Evolutionary conservation across 2,797 vertebrate genomes (phyloP).

Genomic region (Clarias laeviceps): DNA sequence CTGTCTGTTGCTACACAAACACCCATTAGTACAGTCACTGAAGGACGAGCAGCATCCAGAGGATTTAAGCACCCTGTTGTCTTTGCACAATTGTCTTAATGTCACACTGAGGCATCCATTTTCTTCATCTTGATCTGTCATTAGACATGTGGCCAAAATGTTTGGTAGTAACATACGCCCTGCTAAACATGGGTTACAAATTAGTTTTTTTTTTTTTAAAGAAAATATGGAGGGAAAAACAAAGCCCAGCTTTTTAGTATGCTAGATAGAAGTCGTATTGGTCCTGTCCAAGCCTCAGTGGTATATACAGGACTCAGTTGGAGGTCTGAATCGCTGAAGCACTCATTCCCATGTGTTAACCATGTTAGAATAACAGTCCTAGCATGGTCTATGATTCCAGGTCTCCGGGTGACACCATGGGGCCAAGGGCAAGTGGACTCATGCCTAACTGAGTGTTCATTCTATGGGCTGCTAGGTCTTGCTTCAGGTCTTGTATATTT

Average conservation of each 20-base stretch:
- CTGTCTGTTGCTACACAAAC: slow-evolving; percentile 54
- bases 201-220: slow-evolving; percentile 10
- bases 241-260: slow-evolving; percentile 21
- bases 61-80: slow-evolving; percentile 40
- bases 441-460: slow-evolving; percentile 72
- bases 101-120: neutral
- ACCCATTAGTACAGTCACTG: slow-evolving; percentile 42
- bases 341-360: slow-evolving; percentile 90
- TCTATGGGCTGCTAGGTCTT: slow-evolving; percentile 71
- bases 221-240: neutral
- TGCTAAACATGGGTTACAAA: slow-evolving; percentile 18
- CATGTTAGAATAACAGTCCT: slow-evolving; percentile 92
- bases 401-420: slow-evolving; percentile 50
- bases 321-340: slow-evolving; percentile 67
- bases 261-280: slow-evolving; percentile 14
- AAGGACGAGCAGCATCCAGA: slow-evolving; percentile 36
- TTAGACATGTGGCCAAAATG: neutral
- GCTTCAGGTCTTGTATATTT: slow-evolving; percentile 85
- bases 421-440: slow-evolving; percentile 62
- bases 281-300: slow-evolving; percentile 61
- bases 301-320: slow-evolving; percentile 68
- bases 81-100: slow-evolving; percentile 9
- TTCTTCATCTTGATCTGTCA: slow-evolving; percentile 13
- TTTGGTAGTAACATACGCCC: neutral
- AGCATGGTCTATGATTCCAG: slow-evolving; percentile 57